A percentile compares a stretch with the other conserved stretches of the same genome.
phyloP scores from a whole-genome alignment of 23 tunicate genomes.

The Diplosoma virens region DNA sequence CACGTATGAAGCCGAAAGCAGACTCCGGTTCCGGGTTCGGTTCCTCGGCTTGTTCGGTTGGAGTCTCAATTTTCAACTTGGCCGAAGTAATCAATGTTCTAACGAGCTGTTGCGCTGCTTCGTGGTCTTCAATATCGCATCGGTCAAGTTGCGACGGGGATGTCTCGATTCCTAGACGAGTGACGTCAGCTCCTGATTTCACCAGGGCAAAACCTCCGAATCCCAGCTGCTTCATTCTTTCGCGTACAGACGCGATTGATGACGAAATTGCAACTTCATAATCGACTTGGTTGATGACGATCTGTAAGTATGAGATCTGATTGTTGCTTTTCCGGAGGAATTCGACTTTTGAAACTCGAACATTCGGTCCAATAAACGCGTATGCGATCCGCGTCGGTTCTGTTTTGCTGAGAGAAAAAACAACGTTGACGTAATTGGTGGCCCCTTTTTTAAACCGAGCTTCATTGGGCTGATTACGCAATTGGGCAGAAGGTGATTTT shows the following conservation, averaged over 20 bases:
- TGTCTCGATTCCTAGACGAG: not conserved
- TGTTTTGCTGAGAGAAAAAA: not conserved
- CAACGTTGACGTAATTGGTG: slow-evolving; percentile 40
- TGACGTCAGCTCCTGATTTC: not conserved
- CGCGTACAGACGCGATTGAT: not conserved
- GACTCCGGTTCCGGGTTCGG: not conserved
- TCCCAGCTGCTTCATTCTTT: slow-evolving; percentile 26
- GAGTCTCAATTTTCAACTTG: not conserved
- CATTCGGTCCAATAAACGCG: slow-evolving; percentile 48
- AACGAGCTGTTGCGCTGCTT: not conserved
- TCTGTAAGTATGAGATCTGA: not conserved
- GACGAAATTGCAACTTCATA: slow-evolving; percentile 41
- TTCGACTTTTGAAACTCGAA: slow-evolving; percentile 3
- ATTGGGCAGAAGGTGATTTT: slow-evolving; percentile 38
- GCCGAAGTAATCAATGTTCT: slow-evolving; percentile 16
- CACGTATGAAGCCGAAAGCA: not conserved
- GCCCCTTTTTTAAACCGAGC: slow-evolving; percentile 5
- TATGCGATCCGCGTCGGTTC: slow-evolving; percentile 40
- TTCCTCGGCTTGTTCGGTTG: not conserved
- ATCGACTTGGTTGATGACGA: slow-evolving; percentile 17
- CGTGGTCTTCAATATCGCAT: slow-evolving; percentile 7
- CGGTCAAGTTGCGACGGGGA: not conserved
- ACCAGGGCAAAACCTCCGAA: slow-evolving; percentile 46
- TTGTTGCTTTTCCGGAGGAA: slow-evolving; percentile 6
- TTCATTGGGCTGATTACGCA: slow-evolving; percentile 8